Percentiles rank a stretch among this genome's conserved stretches.
Conservation (phyloP, 2,888 invertebrate species). For the Diogma glabrata region DNA sequence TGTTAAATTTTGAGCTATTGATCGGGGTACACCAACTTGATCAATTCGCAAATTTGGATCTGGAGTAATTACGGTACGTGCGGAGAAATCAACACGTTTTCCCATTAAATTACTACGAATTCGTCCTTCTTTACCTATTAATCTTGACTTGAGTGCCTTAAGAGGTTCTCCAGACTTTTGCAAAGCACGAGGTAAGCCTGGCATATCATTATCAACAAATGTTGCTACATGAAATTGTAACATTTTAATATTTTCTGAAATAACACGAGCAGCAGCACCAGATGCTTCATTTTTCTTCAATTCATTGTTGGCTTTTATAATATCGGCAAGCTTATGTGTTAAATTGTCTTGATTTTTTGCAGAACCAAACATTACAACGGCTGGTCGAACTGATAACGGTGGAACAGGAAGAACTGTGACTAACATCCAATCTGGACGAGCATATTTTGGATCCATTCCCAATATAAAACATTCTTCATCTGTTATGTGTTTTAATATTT, state of each 20-base stretch:
- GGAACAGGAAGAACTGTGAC: constrained; percentile 95
- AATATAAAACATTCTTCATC: constrained; percentile 94
- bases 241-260: constrained; percentile 94
- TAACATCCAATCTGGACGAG: constrained; percentile 99
- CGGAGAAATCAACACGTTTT: constrained; percentile 99
- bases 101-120: constrained; percentile 99
- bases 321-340: constrained; percentile 96
- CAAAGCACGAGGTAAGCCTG: constrained; percentile 94
- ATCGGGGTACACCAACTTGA: constrained; percentile 95
- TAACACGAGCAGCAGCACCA: constrained; percentile 95
- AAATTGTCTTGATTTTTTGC: constrained; percentile 98
- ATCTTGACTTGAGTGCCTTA: constrained; percentile 91
- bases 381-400: constrained; percentile 89
- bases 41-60: constrained; percentile 91
- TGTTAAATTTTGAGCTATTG: constrained; percentile 97
- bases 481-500: constrained; percentile 88
- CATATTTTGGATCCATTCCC: constrained; percentile 94
- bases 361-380: constrained; percentile 95
- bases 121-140: constrained; percentile 97
- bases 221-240: constrained; percentile 98
- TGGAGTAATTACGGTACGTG: constrained; percentile 95
- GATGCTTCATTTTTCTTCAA: constrained; percentile 87
- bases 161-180: constrained; percentile 98
- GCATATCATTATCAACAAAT: constrained; percentile 97
- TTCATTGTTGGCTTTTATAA: constrained; percentile 97